These are phyloP conservation scores for Erythrocebus patas DNA, from an alignment of 2,113 vertebrate genomes.

Conservation along the genomic window DNA sequence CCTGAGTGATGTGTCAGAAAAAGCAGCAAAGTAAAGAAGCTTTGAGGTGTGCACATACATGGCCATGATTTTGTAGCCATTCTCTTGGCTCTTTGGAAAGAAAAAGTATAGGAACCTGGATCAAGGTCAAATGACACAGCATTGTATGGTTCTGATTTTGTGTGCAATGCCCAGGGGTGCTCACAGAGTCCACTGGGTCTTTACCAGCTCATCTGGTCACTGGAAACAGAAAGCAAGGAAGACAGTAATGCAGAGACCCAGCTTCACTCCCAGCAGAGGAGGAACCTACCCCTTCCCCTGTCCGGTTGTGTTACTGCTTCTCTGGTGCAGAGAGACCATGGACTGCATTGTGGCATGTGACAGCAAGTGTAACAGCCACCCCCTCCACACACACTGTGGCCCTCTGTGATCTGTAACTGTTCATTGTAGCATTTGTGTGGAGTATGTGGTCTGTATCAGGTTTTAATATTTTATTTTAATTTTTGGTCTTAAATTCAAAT, in stretches of 20 bases:
- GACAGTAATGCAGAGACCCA: rapidly evolving
- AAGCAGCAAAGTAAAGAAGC: background rate
- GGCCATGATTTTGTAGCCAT: rapidly evolving
- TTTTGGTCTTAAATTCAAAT: slow-evolving; percentile 24
- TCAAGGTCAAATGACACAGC: rapidly evolving
- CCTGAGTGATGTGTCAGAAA: rapidly evolving
- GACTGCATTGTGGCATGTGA: background rate
- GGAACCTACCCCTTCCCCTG: rapidly evolving
- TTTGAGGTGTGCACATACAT: rapidly evolving
- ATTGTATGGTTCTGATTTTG: rapidly evolving
- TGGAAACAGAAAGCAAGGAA: too few relatives aligned
- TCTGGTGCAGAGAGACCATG: rapidly evolving
- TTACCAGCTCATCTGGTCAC: rapidly evolving
- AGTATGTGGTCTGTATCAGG: too few relatives aligned
- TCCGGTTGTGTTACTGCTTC: background rate
- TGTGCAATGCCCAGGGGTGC: rapidly evolving
- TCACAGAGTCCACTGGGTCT: rapidly evolving
- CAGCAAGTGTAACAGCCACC: rapidly evolving
- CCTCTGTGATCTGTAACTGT: rapidly evolving
- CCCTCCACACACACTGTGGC: too few relatives aligned
- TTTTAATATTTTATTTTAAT: background rate
- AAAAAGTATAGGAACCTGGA: rapidly evolving
- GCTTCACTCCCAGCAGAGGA: rapidly evolving
- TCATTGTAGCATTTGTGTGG: background rate
- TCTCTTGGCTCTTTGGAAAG: background rate